phyloP scores from a whole-genome alignment of 2,113 vertebrate genomes.

The Thamnophis sirtalis region DNA sequence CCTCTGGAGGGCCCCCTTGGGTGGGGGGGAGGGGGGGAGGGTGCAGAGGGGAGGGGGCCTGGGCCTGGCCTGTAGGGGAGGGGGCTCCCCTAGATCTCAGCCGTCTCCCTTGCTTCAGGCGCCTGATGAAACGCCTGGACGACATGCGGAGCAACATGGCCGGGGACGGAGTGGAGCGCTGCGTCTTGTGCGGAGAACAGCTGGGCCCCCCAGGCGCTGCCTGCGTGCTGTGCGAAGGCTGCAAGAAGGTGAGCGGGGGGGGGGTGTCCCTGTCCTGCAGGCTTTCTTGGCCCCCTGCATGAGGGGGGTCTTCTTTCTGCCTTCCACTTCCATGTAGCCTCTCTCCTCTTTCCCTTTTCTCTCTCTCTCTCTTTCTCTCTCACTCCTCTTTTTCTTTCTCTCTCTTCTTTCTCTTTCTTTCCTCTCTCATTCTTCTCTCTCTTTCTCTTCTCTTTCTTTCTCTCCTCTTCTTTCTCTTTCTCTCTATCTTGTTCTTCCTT shows the following conservation, averaged over 20 bases:
- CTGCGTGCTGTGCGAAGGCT: conserved; percentile 85
- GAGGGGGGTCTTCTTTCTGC: not conserved
- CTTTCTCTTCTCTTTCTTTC: too few relatives aligned
- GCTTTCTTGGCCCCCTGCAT: too few relatives aligned
- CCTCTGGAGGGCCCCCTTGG: too few relatives aligned
- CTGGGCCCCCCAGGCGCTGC: conserved; percentile 76
- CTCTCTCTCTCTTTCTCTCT: not conserved
- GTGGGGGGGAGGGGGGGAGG: too few relatives aligned
- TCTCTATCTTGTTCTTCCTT: too few relatives aligned
- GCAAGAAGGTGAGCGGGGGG: conserved; percentile 83
- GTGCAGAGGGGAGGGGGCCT: not conserved
- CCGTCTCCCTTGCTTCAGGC: conserved; percentile 62
- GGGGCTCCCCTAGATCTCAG: not conserved
- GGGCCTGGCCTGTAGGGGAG: fast-evolving
- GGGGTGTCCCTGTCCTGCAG: not conserved
- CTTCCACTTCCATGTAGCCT: not conserved
- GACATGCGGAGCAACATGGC: conserved; percentile 82
- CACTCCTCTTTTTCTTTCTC: too few relatives aligned
- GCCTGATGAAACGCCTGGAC: conserved; percentile 84
- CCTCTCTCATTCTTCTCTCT: too few relatives aligned
- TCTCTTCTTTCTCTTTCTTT: too few relatives aligned
- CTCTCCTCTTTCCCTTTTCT: not conserved
- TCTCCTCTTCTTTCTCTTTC: too few relatives aligned
- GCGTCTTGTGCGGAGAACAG: conserved; percentile 86
- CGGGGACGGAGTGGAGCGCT: conserved; percentile 83